Conservation (phyloP, 2,888 invertebrate species). For the Eupithecia vulgata region DNA sequence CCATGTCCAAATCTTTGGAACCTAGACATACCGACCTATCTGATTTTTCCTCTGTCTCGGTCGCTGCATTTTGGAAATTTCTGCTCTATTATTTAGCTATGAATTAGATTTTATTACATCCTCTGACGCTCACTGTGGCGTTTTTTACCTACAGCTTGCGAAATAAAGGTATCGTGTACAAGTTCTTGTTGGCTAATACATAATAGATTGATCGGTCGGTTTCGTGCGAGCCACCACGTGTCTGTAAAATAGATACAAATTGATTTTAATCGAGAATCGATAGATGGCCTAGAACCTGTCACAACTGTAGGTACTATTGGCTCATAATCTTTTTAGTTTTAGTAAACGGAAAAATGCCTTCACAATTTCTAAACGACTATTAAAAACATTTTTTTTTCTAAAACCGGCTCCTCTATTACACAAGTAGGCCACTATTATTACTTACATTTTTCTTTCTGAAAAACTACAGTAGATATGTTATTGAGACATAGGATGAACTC, state of each 20-base stretch:
- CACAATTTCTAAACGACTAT: constrained; percentile 17
- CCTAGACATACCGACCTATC: not conserved
- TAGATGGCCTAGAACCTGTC: constrained; percentile 34
- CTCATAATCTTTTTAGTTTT: constrained; percentile 1
- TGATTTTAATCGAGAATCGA: constrained; percentile 29
- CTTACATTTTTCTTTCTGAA: too few relatives aligned
- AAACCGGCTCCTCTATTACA: too few relatives aligned
- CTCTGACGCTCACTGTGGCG: not conserved
- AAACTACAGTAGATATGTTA: too few relatives aligned
- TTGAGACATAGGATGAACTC: too few relatives aligned
- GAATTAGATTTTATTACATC: not conserved
- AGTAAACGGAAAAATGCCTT: constrained; percentile 20
- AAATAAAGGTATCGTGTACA: not conserved
- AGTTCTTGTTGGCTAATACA: not conserved
- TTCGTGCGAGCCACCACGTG: constrained; percentile 24
- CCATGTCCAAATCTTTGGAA: not conserved
- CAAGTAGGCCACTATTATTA: too few relatives aligned
- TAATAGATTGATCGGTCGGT: constrained; percentile 7
- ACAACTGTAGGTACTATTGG: constrained; percentile 5
- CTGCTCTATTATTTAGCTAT: not conserved
- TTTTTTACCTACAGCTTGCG: not conserved
- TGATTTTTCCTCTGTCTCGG: not conserved
- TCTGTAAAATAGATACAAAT: constrained; percentile 16
- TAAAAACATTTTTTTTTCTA: not conserved
- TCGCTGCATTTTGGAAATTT: not conserved